Percentiles rank a stretch among this genome's conserved stretches.
These are phyloP conservation scores for Telmatochromis sp. DNA, from an alignment of 2,113 vertebrate species.

Conservation along the genomic window DNA sequence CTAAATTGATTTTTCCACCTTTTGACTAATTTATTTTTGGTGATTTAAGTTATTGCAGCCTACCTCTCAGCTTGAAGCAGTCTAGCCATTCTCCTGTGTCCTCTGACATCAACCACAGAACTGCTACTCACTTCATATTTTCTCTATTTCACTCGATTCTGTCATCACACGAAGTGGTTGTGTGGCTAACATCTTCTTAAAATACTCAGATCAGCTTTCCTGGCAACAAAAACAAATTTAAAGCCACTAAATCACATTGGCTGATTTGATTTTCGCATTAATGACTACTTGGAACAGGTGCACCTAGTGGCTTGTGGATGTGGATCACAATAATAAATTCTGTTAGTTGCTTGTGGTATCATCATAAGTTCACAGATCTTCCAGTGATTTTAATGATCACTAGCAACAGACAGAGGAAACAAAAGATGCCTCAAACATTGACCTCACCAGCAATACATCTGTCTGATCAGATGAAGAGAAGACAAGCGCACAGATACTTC, in stretches of 20 bases:
- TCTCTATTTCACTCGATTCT: background rate
- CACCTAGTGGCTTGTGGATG: fast-evolving
- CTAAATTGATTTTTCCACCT: background rate
- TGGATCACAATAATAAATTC: background rate
- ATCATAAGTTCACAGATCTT: background rate
- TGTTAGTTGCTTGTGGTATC: background rate
- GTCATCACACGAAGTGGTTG: background rate
- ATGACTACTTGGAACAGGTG: background rate
- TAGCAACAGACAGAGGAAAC: fast-evolving
- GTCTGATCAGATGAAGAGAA: background rate
- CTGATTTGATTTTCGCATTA: fast-evolving
- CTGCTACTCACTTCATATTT: background rate
- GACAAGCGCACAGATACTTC: background rate
- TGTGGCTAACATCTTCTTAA: background rate
- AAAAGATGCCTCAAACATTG: background rate
- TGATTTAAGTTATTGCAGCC: background rate
- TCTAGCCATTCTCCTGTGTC: background rate
- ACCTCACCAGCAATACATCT: background rate
- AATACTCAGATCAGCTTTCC: background rate
- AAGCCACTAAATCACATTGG: background rate
- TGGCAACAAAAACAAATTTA: background rate
- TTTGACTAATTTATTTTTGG: background rate
- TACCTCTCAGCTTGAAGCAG: fast-evolving
- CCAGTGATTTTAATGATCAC: background rate
- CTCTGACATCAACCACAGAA: background rate